A percentile compares a stretch with the other conserved stretches of the same genome.
Evolutionary conservation across 1,140 invertebrate genomes (phyloP).

Genomic region (Apis cerana): DNA sequence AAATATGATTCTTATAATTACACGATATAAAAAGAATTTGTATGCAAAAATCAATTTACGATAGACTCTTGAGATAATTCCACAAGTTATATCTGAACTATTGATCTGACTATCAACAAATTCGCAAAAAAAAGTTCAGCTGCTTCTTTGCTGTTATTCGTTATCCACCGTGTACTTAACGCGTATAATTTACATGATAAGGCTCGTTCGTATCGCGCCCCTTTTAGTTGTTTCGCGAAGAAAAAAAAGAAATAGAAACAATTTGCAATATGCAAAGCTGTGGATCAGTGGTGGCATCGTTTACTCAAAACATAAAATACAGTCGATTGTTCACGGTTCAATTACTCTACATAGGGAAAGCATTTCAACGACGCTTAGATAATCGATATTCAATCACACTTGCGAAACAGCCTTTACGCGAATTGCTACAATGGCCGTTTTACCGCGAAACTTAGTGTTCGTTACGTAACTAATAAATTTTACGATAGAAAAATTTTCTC

Average conservation of each 20-base stretch:
- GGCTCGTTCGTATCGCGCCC: too few relatives aligned
- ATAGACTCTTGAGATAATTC: not conserved
- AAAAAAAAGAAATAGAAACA: not conserved
- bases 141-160: not conserved
- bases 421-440: not conserved
- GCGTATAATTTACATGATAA: conserved; percentile 18
- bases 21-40: too few relatives aligned
- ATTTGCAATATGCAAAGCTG: not conserved
- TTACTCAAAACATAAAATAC: not conserved
- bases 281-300: not conserved
- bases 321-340: conserved; percentile 12
- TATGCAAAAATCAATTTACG: not conserved
- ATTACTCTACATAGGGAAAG: not conserved
- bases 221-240: not conserved
- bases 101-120: not conserved
- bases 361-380: not conserved
- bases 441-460: not conserved
- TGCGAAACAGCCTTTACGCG: not conserved
- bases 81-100: not conserved
- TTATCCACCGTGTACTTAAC: not conserved
- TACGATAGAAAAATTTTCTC: not conserved
- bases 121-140: not conserved
- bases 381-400: conserved; percentile 12
- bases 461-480: too few relatives aligned
- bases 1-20: too few relatives aligned